Evolutionary conservation across 2,888 invertebrate genomes (phyloP).

Genomic region (Meteorus cinctellus): DNA sequence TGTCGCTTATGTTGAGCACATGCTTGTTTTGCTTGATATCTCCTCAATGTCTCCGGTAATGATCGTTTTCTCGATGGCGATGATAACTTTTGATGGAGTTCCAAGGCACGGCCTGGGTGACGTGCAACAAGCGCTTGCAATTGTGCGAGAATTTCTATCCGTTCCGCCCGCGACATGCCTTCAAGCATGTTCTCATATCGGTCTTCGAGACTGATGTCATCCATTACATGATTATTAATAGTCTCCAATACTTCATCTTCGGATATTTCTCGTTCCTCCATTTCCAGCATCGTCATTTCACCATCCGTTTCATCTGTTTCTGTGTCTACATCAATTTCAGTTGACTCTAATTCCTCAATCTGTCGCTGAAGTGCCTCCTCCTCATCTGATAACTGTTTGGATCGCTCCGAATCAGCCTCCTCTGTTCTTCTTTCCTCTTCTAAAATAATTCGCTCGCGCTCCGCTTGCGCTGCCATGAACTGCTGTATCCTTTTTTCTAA

Average conservation of each 20-base stretch:
- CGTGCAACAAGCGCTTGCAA: conserved; percentile 86
- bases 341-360: conserved; percentile 83
- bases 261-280: conserved; percentile 65
- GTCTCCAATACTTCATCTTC: conserved; percentile 48
- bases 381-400: conserved; percentile 80
- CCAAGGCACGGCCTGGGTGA: conserved; percentile 94
- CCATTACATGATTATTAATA: conserved; percentile 51
- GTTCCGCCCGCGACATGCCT: conserved; percentile 89
- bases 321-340: conserved; percentile 85
- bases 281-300: conserved; percentile 76
- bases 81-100: conserved; percentile 94
- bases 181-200: conserved; percentile 71
- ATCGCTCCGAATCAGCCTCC: conserved; percentile 82
- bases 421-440: conserved; percentile 76
- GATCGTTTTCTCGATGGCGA: conserved; percentile 91
- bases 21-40: conserved; percentile 92
- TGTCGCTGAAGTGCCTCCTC: conserved; percentile 85
- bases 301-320: conserved; percentile 88
- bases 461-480: conserved; percentile 72
- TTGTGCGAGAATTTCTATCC: conserved; percentile 86
- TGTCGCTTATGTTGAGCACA: conserved; percentile 91
- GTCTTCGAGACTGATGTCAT: conserved; percentile 69
- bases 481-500: conserved; percentile 71
- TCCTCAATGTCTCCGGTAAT: conserved; percentile 85
- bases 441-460: conserved; percentile 70